Conservation (phyloP, 2,888 invertebrate species). For the Allophyes oxyacanthae region DNA sequence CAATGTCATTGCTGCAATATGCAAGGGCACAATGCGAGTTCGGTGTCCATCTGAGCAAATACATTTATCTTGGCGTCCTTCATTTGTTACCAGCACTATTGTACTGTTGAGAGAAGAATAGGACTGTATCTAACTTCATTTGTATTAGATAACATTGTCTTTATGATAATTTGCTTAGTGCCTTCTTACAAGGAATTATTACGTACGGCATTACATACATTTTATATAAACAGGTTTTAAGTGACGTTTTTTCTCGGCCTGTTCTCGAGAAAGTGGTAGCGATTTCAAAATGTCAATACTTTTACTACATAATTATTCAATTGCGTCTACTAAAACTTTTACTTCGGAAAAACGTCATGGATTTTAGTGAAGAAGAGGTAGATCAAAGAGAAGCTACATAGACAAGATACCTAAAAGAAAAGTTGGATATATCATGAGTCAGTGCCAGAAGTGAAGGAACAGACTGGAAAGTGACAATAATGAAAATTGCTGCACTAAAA, state of each 20-base stretch:
- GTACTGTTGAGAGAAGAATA: neutral
- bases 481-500: no score
- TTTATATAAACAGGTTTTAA: constrained; percentile 17
- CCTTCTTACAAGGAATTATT: constrained; percentile 10
- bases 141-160: constrained; percentile 14
- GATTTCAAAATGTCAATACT: constrained; percentile 11
- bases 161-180: constrained; percentile 23
- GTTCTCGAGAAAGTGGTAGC: constrained; percentile 36
- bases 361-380: no score
- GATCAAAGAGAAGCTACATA: no score
- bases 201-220: constrained; percentile 5
- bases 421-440: no score
- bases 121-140: neutral
- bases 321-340: neutral
- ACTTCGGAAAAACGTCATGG: no score
- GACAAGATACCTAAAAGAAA: no score
- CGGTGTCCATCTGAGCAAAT: constrained; percentile 26
- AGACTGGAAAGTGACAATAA: no score
- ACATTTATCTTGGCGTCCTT: constrained; percentile 24
- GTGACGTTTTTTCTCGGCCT: constrained; percentile 22
- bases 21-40: constrained; percentile 41
- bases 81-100: constrained; percentile 4
- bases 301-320: neutral
- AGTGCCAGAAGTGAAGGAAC: no score
- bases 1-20: constrained; percentile 18